Base-by-base conservation (phyloP, 1,140 invertebrate species). In the Contarinia nasturtii region DNA sequence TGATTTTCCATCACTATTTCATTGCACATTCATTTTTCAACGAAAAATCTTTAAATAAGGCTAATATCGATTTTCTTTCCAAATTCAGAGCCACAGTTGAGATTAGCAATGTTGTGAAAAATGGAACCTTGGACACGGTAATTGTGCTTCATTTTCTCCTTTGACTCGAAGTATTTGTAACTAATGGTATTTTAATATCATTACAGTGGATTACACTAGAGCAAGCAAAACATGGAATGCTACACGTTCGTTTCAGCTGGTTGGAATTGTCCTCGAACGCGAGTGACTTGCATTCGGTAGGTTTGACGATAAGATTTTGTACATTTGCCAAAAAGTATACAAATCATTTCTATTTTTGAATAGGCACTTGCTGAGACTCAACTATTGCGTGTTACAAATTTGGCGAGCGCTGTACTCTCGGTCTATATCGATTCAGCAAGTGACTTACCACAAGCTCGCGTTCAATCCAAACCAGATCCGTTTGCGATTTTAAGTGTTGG, bases 141-240 rank as follows among this genome's bases (percentile, higher is more conserved):
- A 77, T 71, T 69, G 50, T 48, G 45, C 44, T 19, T 49, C n/a
- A n/a, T n/a, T n/a, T n/a, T n/a, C n/a, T n/a, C n/a, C n/a, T n/a
- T n/a, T n/a, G n/a, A n/a, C n/a, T n/a, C n/a, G n/a, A n/a, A n/a
- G n/a, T n/a, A n/a, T n/a, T n/a, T n/a, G n/a, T n/a, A n/a, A n/a
- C n/a, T n/a, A n/a, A n/a, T n/a, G n/a, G n/a, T n/a, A n/a, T n/a
- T n/a, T n/a, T n/a, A n/a, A n/a, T n/a, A n/a, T n/a, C n/a, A n/a
- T n/a, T n/a, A n/a, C 56, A 93, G 86, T 95, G 91, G 90, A 71
- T 93, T 45, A 84, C 86, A 1, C 69, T 97, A 50, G 89, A 95
- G 64, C 82, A 92, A 67, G 89, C 87, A 3, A 92, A 91, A 66
- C 86, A 88, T 58, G 93, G 93, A 33, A 79, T 86, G 69, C 73